Evolutionary conservation across 1,140 invertebrate genomes (phyloP).

Genomic region (Drosophila azteca): DNA sequence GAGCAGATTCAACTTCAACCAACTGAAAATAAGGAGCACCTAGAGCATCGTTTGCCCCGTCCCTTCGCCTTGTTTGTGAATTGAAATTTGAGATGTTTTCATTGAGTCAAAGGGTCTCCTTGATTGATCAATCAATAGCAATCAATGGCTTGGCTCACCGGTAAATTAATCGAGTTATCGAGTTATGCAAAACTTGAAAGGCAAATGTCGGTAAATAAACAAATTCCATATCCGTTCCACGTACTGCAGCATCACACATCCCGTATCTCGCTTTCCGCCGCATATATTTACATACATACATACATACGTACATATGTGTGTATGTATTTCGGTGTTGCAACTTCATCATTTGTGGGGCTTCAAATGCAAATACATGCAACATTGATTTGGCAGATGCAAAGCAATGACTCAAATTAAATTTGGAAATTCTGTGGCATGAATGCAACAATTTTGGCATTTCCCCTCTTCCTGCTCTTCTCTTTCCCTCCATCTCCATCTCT

Average conservation of each 20-base stretch:
- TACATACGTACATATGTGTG: too few species aligned
- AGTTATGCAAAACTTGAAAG: not conserved
- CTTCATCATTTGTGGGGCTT: not conserved
- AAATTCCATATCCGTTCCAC: not conserved
- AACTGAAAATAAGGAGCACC: constrained; percentile 40
- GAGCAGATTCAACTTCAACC: constrained; percentile 59
- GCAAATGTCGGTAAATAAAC: not conserved
- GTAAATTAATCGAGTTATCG: constrained; percentile 2
- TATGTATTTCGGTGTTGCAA: not conserved
- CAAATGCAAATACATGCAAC: constrained; percentile 14
- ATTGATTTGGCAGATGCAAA: not conserved
- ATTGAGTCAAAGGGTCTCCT: not conserved
- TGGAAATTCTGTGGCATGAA: not conserved
- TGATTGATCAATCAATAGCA: not conserved
- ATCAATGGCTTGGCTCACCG: not conserved
- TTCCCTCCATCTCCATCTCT: not conserved
- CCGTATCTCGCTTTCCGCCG: too few species aligned
- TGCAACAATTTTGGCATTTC: constrained; percentile 1
- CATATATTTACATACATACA: too few species aligned
- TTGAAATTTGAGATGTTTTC: too few species aligned
- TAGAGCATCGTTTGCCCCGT: not conserved
- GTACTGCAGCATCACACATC: too few species aligned
- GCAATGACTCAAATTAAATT: constrained; percentile 31
- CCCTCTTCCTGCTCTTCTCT: too few species aligned
- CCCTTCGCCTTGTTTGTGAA: too few species aligned